These are phyloP conservation scores for Arnoldichthys spilopterus DNA, from an alignment of 2,797 vertebrate genomes.

Conservation along the genomic window DNA sequence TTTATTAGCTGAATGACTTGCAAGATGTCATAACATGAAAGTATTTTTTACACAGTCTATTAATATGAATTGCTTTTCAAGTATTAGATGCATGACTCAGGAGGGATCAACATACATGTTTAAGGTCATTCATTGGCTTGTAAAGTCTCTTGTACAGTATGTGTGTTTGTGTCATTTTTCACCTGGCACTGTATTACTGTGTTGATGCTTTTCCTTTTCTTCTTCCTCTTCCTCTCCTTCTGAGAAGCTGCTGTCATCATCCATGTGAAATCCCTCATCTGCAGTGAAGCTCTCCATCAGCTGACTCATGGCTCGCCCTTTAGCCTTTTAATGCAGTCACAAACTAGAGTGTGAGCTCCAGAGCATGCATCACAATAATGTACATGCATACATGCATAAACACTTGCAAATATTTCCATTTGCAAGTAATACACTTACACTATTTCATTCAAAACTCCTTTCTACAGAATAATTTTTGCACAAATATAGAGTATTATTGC, in stretches of 20 bases:
- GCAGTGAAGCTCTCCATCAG: constrained; percentile 91
- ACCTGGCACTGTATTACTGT: constrained; percentile 69
- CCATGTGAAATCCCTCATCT: constrained; percentile 88
- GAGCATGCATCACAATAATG: constrained; percentile 34
- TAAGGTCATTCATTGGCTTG: no score
- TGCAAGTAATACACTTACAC: not conserved
- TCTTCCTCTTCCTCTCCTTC: constrained; percentile 84
- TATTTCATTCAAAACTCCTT: constrained; percentile 22
- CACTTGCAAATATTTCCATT: constrained; percentile 28
- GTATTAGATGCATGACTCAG: no score
- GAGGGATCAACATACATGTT: no score
- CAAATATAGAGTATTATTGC: constrained; percentile 32
- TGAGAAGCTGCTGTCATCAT: constrained; percentile 92
- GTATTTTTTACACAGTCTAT: no score
- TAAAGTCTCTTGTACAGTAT: not conserved
- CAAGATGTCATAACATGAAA: no score
- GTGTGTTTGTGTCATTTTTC: constrained; percentile 23
- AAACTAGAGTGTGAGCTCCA: constrained; percentile 29
- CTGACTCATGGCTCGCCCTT: constrained; percentile 88
- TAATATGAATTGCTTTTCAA: no score
- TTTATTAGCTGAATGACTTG: no score
- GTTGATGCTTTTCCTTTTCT: constrained; percentile 47
- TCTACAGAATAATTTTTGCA: constrained; percentile 34
- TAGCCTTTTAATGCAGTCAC: constrained; percentile 72
- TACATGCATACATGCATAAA: constrained; percentile 39